Conservation (phyloP, 2,888 invertebrate genomes). For the Seladonia tumulorum region DNA sequence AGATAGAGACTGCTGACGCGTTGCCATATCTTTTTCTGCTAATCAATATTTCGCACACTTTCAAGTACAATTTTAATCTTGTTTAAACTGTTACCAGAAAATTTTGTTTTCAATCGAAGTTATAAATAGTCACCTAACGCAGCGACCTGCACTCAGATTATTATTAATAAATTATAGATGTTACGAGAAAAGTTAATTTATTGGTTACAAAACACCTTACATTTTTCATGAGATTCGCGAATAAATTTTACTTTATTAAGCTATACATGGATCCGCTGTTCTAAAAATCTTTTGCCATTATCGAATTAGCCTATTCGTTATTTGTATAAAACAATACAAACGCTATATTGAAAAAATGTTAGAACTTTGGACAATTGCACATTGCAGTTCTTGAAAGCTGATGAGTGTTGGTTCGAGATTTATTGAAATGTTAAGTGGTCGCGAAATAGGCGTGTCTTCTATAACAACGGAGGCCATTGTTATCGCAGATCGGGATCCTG, state of each 20-base stretch:
- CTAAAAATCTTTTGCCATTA: not conserved
- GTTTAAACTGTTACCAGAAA: not conserved
- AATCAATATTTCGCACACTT: not conserved
- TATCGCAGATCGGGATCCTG: constrained; percentile 7
- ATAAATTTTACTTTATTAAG: not conserved
- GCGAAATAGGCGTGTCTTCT: not conserved
- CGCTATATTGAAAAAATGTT: not conserved
- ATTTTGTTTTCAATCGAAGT: not conserved
- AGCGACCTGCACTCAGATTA: not conserved
- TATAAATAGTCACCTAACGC: not conserved
- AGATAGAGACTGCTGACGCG: not conserved
- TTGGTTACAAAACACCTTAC: not conserved
- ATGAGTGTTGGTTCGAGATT: not conserved
- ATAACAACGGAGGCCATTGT: not conserved
- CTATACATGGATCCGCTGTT: not conserved
- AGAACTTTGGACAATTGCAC: not conserved
- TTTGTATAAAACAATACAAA: not conserved
- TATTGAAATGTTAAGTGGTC: not conserved
- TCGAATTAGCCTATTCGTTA: not conserved
- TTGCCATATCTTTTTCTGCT: not conserved
- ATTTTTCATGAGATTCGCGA: not conserved
- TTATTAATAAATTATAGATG: not conserved
- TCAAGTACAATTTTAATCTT: not conserved
- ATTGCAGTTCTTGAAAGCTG: not conserved
- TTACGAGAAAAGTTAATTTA: not conserved